These are phyloP conservation scores for Bergia puertoricense DNA, from an alignment of 92 coral and sea anemone genomes.

Conservation along the genomic window DNA sequence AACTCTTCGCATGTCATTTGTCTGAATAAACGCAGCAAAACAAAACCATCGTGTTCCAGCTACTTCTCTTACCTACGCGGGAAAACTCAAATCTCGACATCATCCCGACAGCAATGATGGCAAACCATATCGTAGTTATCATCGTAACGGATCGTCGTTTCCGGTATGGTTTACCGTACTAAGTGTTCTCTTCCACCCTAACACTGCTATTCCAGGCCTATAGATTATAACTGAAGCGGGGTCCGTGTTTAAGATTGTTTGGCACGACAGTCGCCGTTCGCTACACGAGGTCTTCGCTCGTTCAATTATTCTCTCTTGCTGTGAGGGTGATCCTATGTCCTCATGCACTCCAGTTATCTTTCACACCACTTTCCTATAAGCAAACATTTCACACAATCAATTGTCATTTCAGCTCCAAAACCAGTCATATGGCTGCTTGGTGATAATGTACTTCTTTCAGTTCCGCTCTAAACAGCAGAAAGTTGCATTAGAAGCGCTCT, in stretches of 20 bases:
- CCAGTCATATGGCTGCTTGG: neutral
- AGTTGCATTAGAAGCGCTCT: neutral
- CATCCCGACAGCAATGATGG: neutral
- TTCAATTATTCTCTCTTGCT: neutral
- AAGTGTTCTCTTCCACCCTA: conserved; percentile 13
- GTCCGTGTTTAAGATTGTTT: neutral
- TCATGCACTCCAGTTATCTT: conserved; percentile 5
- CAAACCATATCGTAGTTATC: conserved; percentile 17
- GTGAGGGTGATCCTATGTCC: neutral
- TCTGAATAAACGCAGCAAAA: neutral
- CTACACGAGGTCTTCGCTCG: conserved; percentile 3
- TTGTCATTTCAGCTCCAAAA: neutral
- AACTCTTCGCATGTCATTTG: neutral
- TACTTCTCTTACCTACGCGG: conserved; percentile 22
- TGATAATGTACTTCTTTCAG: neutral
- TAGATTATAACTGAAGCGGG: neutral
- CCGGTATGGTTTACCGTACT: neutral
- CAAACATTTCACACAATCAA: conserved; percentile 24
- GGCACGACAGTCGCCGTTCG: neutral
- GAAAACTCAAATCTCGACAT: conserved; percentile 17
- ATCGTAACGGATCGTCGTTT: conserved; percentile 38
- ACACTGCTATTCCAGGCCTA: neutral
- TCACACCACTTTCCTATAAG: conserved; percentile 17
- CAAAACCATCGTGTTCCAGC: neutral
- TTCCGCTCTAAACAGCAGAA: neutral